Evolutionary conservation across 1,140 invertebrate species (phyloP).

Genomic region (Nylanderia fulva): DNA sequence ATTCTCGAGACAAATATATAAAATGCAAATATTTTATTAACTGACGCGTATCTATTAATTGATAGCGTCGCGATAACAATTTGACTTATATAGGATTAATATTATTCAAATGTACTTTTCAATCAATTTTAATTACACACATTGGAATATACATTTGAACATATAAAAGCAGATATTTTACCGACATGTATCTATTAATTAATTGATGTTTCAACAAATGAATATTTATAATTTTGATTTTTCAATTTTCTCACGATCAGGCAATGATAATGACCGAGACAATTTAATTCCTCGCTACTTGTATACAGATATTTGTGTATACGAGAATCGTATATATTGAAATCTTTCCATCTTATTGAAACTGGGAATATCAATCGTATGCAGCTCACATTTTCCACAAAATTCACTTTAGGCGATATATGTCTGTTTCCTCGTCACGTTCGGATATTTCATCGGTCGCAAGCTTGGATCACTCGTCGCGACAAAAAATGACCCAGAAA

Average conservation of each 20-base stretch:
- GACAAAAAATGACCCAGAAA: conserved; percentile 43
- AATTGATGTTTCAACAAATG: no score
- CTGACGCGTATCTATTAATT: no score
- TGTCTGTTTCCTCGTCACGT: conserved; percentile 31
- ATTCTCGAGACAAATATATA: no score
- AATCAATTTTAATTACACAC: no score
- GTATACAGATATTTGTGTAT: no score
- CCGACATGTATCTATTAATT: no score
- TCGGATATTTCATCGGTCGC: conserved; percentile 17
- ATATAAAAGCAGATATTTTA: no score
- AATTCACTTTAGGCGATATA: conserved; percentile 20
- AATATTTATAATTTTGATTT: no score
- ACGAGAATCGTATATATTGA: neutral
- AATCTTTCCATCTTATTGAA: conserved; percentile 10
- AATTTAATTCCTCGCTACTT: neutral
- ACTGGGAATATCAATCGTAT: neutral
- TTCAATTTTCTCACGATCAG: neutral
- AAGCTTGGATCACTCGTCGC: conserved; percentile 19
- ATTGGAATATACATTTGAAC: no score
- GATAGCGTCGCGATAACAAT: no score
- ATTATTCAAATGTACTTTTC: no score
- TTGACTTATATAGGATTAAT: neutral
- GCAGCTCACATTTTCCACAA: neutral
- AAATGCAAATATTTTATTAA: no score
- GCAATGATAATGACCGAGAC: neutral